phyloP scores from a whole-genome alignment of 2,888 invertebrate genomes.

The Parapristionchus giblindavisi region DNA sequence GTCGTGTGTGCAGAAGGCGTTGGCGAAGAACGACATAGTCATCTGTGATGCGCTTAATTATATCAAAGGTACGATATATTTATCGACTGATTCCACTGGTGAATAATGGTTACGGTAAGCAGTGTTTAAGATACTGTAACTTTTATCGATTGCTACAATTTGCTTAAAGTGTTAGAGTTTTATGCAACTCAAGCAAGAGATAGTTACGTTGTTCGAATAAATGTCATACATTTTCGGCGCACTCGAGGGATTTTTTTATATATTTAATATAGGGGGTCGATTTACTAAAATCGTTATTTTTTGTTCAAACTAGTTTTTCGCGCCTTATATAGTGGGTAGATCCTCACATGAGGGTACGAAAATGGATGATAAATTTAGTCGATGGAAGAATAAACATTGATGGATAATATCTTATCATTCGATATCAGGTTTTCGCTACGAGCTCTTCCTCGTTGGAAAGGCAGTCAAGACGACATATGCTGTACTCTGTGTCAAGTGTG shows the following conservation, averaged over 20 bases:
- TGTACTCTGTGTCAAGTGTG: constrained; percentile 82
- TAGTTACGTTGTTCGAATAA: no score
- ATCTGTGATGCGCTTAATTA: constrained; percentile 93
- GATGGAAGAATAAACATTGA: not conserved
- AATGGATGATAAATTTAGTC: no score
- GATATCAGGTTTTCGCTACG: constrained; percentile 91
- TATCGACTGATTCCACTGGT: not conserved
- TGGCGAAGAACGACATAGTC: constrained; percentile 79
- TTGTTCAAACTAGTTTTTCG: not conserved
- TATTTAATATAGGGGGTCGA: not conserved
- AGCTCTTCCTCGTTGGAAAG: constrained; percentile 90
- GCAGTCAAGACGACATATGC: constrained; percentile 88
- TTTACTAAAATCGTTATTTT: not conserved
- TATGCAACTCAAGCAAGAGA: no score
- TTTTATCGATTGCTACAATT: not conserved
- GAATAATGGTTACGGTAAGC: not conserved
- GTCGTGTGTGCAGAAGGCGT: constrained; percentile 56
- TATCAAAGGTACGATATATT: constrained; percentile 78
- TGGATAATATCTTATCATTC: constrained; percentile 48
- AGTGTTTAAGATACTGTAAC: not conserved
- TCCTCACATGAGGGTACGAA: no score
- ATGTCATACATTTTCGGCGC: no score
- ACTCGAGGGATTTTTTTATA: no score
- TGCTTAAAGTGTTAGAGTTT: not conserved
- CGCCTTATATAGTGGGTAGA: no score